Evolutionary conservation across 2,797 vertebrate species (phyloP).

Genomic region (Anguilla marmorata): DNA sequence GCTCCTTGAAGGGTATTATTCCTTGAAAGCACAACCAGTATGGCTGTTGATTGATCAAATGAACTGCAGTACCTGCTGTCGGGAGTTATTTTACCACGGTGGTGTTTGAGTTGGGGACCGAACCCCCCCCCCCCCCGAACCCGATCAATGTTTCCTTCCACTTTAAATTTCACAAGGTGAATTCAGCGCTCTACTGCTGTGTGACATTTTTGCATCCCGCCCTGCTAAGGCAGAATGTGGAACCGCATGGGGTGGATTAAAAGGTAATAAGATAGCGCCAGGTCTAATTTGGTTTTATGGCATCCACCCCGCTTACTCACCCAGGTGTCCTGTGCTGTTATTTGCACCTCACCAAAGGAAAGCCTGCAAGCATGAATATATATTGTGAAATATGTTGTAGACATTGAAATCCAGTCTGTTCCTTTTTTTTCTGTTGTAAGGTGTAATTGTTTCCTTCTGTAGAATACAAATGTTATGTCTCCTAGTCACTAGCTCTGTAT

Average conservation of each 20-base stretch:
- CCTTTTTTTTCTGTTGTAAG: neutral
- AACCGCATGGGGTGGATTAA: conserved; percentile 13
- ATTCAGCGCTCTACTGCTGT: neutral
- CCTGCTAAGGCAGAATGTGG: neutral
- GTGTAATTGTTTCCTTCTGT: neutral
- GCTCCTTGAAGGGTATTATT: neutral
- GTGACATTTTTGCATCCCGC: conserved; percentile 1
- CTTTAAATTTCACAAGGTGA: neutral
- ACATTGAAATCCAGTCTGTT: neutral
- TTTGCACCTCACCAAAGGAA: neutral
- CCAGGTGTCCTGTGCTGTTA: neutral
- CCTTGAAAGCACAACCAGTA: neutral
- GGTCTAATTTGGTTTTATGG: conserved; percentile 11
- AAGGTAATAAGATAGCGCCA: neutral
- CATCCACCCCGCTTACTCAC: neutral
- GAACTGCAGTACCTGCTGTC: neutral
- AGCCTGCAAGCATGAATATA: neutral
- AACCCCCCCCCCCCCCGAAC: neutral
- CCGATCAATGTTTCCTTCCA: neutral
- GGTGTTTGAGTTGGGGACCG: neutral
- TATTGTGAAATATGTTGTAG: neutral
- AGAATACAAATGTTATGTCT: neutral
- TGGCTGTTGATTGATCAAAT: neutral
- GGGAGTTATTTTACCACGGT: neutral
- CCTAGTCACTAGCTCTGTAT: neutral